Evolutionary conservation across 2,113 vertebrate species (phyloP).

Genomic region (Vidua chalybeata): DNA sequence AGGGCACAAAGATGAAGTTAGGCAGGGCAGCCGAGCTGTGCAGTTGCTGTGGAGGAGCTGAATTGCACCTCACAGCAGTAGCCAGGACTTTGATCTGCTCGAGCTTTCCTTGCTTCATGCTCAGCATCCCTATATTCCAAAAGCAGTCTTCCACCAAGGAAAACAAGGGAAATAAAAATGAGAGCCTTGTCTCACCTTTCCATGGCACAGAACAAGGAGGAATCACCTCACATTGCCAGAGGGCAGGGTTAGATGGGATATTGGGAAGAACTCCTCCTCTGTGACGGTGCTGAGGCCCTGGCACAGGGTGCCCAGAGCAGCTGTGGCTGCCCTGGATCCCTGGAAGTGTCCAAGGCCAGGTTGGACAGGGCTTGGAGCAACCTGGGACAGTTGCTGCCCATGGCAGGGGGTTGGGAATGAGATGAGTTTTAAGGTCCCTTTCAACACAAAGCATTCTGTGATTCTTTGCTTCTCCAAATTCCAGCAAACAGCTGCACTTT

Average conservation of each 20-base stretch:
- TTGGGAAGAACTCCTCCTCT: neutral
- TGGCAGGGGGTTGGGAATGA: neutral
- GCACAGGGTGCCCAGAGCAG: neutral
- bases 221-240: neutral
- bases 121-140: neutral
- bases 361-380: neutral
- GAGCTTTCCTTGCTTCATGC: neutral
- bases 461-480: neutral
- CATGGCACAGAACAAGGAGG: neutral
- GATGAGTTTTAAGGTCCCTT: neutral
- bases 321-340: neutral
- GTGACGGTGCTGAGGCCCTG: rapidly evolving
- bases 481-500: constrained; percentile 26
- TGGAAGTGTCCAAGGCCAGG: neutral
- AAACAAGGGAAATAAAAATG: neutral
- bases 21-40: neutral
- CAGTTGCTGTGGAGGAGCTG: neutral
- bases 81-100: neutral
- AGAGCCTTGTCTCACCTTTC: neutral
- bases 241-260: neutral
- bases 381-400: neutral
- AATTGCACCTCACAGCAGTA: neutral
- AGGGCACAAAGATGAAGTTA: neutral
- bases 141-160: neutral
- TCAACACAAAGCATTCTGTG: neutral